phyloP scores from a whole-genome alignment of 2,888 invertebrate species.

The Prosapia bicincta region DNA sequence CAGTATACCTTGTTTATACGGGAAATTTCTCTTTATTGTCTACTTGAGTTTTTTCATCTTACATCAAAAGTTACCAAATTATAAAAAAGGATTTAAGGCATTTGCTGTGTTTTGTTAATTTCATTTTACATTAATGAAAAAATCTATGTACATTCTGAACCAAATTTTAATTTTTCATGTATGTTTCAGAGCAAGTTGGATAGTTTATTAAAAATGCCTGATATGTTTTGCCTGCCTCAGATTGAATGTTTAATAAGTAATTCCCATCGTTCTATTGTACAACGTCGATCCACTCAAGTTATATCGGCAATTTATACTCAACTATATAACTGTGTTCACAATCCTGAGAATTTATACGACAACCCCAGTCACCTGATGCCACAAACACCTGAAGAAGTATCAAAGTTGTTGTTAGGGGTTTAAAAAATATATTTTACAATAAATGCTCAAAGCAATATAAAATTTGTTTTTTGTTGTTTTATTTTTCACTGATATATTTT shows the following conservation, averaged over 20 bases:
- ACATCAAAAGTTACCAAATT: too few relatives aligned
- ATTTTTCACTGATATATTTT: too few relatives aligned
- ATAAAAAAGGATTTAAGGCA: too few relatives aligned
- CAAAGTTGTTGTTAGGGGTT: constrained; percentile 20
- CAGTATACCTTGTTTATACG: too few relatives aligned
- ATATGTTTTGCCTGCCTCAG: constrained; percentile 79
- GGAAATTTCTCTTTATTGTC: too few relatives aligned
- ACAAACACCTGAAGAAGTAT: constrained; percentile 60
- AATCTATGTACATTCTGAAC: too few relatives aligned
- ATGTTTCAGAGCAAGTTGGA: constrained; percentile 76
- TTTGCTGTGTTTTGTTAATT: too few relatives aligned
- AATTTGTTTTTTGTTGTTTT: too few relatives aligned
- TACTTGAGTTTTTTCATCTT: too few relatives aligned
- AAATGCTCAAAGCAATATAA: too few relatives aligned
- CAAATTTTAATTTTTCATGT: constrained; percentile 13
- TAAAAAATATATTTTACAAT: too few relatives aligned
- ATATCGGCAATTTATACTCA: constrained; percentile 86
- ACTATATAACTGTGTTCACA: constrained; percentile 74
- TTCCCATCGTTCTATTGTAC: constrained; percentile 67
- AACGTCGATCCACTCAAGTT: constrained; percentile 79
- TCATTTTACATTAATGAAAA: too few relatives aligned
- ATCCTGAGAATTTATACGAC: constrained; percentile 73
- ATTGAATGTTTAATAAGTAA: constrained; percentile 79
- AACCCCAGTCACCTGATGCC: constrained; percentile 69
- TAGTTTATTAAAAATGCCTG: constrained; percentile 78